These are phyloP conservation scores for Ochotona princeps DNA, from an alignment of 2,113 vertebrate species.

Conservation along the genomic window DNA sequence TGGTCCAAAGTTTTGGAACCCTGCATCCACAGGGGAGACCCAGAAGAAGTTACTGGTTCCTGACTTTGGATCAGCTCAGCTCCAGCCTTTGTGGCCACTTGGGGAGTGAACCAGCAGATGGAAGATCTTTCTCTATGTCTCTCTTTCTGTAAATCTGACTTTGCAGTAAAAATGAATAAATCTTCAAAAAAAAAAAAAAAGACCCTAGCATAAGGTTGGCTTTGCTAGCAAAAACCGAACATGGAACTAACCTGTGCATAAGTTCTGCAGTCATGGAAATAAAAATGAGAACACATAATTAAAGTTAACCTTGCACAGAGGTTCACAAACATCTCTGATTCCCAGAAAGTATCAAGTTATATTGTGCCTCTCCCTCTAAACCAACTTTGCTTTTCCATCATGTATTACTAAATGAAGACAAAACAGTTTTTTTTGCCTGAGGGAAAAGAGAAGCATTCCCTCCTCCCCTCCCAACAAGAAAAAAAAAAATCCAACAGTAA, in stretches of 20 bases:
- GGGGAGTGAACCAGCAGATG: no score
- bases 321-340: background rate
- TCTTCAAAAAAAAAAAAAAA: no score
- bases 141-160: no score
- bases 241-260: background rate
- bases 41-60: no score
- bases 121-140: no score
- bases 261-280: background rate
- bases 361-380: background rate
- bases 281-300: background rate
- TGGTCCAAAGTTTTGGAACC: no score
- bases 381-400: background rate
- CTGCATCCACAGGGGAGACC: no score
- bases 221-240: background rate
- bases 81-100: no score
- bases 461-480: background rate
- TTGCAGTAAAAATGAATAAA: no score
- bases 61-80: no score
- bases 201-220: background rate
- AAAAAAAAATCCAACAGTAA: background rate
- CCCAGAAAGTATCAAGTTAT: background rate
- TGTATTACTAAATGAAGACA: background rate
- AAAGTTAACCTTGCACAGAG: background rate
- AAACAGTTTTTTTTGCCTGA: background rate
- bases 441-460: background rate